Base-by-base conservation (phyloP, 53 echinoderm and acorn worm species). In the Echinarachnius parma region DNA sequence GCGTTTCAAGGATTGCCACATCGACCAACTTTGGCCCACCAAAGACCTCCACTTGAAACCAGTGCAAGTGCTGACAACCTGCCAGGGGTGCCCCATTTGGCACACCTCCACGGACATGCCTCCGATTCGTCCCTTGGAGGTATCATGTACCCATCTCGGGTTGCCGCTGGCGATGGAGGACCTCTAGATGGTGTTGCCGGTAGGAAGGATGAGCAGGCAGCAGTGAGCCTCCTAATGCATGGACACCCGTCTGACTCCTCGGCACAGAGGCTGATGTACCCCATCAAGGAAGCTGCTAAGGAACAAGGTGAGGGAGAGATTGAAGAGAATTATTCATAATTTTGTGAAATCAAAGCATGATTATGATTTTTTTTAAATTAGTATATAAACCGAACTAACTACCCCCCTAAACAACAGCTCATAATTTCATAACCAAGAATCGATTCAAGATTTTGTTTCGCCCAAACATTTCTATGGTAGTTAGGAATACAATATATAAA, bases 161-260 rank as follows among this genome's bases (percentile, higher is more conserved):
- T 4, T 28, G 25, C 18, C 2, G 15, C 28, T 48, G 20, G 21
- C 31, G 31, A 7, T 8, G 59, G 47, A 28, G 67, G 61, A 60
- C 21, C 26, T 22, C 37, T 28, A 26, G 66, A 29, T 21, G 47
- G 60, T 64, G 21, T 47, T 31, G 9, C 23, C 21, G 35, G 34
- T 31, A 46, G 19, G 29, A 23, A 33, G 48, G 70, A 60, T 25
- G 45, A 23, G 28, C 53, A 23, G 15, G 23, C 22, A 33, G 44
- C 29, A 27, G 36, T 69, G 9, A 15, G 22, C 23, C 2, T 53
- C 31, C 3, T 34, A 24, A 53, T 31, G 14, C 70, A 69, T 42
- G 78, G 68, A 15, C 94, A 93, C 48, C 83, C 83, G 4, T 84
- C 81, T 4, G 88, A 92, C 59, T 88, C 89, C 28, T 59, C 76